Evolutionary conservation across 2,113 vertebrate genomes (phyloP).

Genomic region (Alexandromys fortis): DNA sequence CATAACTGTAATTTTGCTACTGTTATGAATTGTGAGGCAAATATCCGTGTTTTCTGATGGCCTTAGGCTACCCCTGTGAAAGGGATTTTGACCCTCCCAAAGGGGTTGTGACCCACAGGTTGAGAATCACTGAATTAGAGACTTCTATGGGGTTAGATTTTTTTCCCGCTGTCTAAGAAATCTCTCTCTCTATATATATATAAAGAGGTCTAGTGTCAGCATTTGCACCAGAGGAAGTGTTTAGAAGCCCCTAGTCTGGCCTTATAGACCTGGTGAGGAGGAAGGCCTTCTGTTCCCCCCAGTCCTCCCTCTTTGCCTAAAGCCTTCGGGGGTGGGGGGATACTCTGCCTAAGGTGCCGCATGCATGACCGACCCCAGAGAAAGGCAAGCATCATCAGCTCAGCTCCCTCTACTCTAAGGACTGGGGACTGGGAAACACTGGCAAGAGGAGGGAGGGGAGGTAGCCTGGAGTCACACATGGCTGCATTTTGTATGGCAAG

Average conservation of each 20-base stretch:
- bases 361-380: conserved; percentile 39
- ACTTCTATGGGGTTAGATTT: background rate
- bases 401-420: background rate
- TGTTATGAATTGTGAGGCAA: background rate
- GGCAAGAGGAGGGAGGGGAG: background rate
- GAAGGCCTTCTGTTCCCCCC: background rate
- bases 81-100: background rate
- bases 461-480: background rate
- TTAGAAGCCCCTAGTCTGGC: conserved; percentile 45
- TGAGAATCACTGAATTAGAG: background rate
- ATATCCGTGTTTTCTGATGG: background rate
- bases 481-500: conserved; percentile 11
- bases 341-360: background rate
- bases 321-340: background rate
- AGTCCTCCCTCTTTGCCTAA: background rate
- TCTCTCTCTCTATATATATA: too few relatives aligned
- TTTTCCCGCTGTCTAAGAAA: background rate
- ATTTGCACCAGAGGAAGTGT: conserved; percentile 66
- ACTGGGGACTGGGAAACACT: background rate
- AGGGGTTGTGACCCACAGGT: background rate
- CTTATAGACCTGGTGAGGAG: conserved; percentile 39
- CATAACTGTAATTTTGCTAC: background rate
- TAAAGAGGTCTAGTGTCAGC: background rate
- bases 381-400: background rate
- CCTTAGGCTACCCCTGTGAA: background rate